Evolutionary conservation across 2,888 invertebrate species (phyloP).

Genomic region (Rhingia rostrata): DNA sequence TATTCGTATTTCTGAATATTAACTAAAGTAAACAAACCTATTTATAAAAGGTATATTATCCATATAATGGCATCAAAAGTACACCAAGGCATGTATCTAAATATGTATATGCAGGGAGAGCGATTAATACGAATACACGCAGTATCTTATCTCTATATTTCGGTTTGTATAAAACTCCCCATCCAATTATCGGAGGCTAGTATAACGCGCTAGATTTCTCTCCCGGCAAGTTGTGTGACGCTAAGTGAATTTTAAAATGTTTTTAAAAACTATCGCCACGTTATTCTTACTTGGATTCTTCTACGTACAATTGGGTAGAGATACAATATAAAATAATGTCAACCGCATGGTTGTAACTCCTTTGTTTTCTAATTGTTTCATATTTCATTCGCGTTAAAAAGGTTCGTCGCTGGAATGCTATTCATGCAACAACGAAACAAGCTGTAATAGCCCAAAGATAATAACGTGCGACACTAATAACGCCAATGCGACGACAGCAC

Average conservation of each 20-base stretch:
- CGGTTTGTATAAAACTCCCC: conserved; percentile 41
- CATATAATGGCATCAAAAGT: background rate
- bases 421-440: conserved; percentile 12
- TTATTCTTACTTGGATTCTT: conserved; percentile 48
- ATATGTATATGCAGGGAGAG: background rate
- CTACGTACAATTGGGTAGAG: conserved; percentile 52
- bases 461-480: background rate
- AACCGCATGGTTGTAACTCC: background rate
- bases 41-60: conserved; percentile 1
- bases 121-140: conserved; percentile 34
- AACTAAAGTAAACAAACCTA: conserved; percentile 52
- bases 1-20: conserved; percentile 59
- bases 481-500: conserved; percentile 28
- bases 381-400: conserved; percentile 4
- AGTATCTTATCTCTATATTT: conserved; percentile 45
- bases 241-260: conserved; percentile 43
- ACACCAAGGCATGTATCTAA: background rate
- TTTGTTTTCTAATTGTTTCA: background rate
- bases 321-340: background rate
- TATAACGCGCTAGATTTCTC: conserved; percentile 28
- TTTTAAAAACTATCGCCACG: conserved; percentile 31
- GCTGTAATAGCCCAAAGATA: conserved; percentile 31
- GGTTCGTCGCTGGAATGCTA: conserved; percentile 51
- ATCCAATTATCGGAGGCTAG: conserved; percentile 5
- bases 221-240: conserved; percentile 10